Evolutionary conservation across 1,140 invertebrate genomes (phyloP).

Genomic region (Drosophila mojavensis): DNA sequence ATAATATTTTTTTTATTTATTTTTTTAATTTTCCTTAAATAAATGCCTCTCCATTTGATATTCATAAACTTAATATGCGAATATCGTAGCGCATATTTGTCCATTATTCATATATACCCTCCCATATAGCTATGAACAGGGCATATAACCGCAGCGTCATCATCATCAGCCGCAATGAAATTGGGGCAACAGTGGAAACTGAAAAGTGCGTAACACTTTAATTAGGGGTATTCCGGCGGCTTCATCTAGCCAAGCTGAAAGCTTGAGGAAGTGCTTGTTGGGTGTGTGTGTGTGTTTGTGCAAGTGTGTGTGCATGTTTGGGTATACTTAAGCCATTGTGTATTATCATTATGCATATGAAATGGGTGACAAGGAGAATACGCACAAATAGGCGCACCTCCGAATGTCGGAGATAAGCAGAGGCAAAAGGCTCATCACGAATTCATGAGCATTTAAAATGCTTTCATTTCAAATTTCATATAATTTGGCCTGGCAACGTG

Average conservation of each 20-base stretch:
- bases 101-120: background rate
- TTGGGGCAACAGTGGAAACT: slow-evolving; percentile 10
- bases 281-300: slow-evolving; percentile 4
- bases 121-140: background rate
- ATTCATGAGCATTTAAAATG: slow-evolving; percentile 53
- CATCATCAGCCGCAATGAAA: slow-evolving; percentile 30
- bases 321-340: slow-evolving; percentile 29
- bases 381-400: slow-evolving; percentile 21
- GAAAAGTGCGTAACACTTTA: slow-evolving; percentile 53
- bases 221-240: slow-evolving; percentile 36
- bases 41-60: too few relatives aligned
- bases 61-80: too few relatives aligned
- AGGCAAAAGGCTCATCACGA: slow-evolving; percentile 26
- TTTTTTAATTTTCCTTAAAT: too few relatives aligned
- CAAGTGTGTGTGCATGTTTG: slow-evolving; percentile 2
- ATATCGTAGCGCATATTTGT: too few relatives aligned
- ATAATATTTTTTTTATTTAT: too few relatives aligned
- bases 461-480: slow-evolving; percentile 34
- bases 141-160: slow-evolving; percentile 21
- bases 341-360: slow-evolving; percentile 69
- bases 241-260: slow-evolving; percentile 47
- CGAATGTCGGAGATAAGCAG: slow-evolving; percentile 8
- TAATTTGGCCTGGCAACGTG: slow-evolving; percentile 6
- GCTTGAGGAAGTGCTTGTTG: background rate
- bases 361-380: slow-evolving; percentile 18